Base-by-base conservation (phyloP, 2,797 vertebrate genomes). In the Atherinosoma microstoma region DNA sequence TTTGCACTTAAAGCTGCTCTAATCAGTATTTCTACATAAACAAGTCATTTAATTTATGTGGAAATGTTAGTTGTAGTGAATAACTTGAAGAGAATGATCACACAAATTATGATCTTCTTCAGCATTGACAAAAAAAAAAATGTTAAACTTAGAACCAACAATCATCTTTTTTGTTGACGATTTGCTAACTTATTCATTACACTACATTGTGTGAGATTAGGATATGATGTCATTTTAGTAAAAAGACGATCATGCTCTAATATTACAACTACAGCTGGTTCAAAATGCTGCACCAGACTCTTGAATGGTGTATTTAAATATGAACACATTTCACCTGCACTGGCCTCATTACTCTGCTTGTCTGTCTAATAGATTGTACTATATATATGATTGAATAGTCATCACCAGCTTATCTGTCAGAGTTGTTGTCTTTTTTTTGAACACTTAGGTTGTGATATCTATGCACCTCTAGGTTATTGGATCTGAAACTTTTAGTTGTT, bases 11-110 rank as follows among this genome's bases (percentile, higher is more conserved):
- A 56, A 60, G 49, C 49, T 58, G 47, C 18, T 62, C n/a, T 54
- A 30, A 18, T 76, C 35, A 56, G 51, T 67, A 49, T 62, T 71
- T 59, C 27, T 40, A 16, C 47, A 24, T 49, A 5, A 60, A 32
- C 40, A 58, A 60, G 32, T 70, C 11, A 27, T 27, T 53, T 18
- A 6, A 32, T 7, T 42, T 22, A 27, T 30, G 30, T 59, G 24
- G 38, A 62, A 34, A 22, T 2, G 22, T 70, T 40, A 4, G 47
- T 58, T 36, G 36, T 30, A 3, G 54, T 64, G n/a, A 65, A 58
- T 24, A 40, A 76, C 32, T 3, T 22, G 3, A 2, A n/a, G 36
- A 58, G 22, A 68, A n/a, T 3, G 24, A 11, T 6, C 2, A 18
- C 15, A n/a, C 20, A n/a, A 57, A 57, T 18, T 7, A 57, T 57